phyloP scores from a whole-genome alignment of 1,140 invertebrate species.

The Oreohelix idahoensis region DNA sequence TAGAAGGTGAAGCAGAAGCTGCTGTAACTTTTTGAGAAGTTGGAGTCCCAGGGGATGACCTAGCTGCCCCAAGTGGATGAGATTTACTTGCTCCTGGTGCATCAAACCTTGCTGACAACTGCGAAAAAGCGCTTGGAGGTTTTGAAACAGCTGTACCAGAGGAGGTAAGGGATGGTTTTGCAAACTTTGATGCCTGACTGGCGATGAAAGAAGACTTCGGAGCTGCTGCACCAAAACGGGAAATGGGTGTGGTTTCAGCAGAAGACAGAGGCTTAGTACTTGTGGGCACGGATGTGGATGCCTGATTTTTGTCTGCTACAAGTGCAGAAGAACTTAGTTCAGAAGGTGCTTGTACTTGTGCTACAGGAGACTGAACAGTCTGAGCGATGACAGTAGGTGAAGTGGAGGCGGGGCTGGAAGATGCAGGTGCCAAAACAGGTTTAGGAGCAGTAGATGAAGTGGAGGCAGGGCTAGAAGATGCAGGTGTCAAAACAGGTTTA shows the following conservation, averaged over 20 bases:
- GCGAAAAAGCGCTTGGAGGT: background rate
- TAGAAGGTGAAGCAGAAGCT: background rate
- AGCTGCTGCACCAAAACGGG: conserved; percentile 7
- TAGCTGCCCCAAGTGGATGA: background rate
- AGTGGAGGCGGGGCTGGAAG: too few relatives aligned
- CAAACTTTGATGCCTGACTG: conserved; percentile 36
- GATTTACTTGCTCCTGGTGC: background rate
- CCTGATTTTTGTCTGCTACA: background rate
- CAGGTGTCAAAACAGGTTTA: background rate
- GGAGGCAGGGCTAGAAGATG: background rate
- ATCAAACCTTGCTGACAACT: conserved; percentile 36
- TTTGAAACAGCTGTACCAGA: conserved; percentile 16
- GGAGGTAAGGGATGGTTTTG: conserved; percentile 22
- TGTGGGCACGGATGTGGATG: background rate
- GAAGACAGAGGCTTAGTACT: background rate
- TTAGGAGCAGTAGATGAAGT: too few relatives aligned
- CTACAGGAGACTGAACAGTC: background rate
- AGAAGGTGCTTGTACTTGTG: too few relatives aligned
- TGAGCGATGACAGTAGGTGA: too few relatives aligned
- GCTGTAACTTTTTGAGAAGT: background rate
- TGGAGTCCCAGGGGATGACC: background rate
- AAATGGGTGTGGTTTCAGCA: conserved; percentile 29
- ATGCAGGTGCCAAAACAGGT: too few relatives aligned
- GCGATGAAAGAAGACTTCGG: conserved; percentile 32
- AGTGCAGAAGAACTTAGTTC: too few relatives aligned